These are phyloP conservation scores for Pristionchus arcanus DNA, from an alignment of 2,888 invertebrate species.

Conservation along the genomic window DNA sequence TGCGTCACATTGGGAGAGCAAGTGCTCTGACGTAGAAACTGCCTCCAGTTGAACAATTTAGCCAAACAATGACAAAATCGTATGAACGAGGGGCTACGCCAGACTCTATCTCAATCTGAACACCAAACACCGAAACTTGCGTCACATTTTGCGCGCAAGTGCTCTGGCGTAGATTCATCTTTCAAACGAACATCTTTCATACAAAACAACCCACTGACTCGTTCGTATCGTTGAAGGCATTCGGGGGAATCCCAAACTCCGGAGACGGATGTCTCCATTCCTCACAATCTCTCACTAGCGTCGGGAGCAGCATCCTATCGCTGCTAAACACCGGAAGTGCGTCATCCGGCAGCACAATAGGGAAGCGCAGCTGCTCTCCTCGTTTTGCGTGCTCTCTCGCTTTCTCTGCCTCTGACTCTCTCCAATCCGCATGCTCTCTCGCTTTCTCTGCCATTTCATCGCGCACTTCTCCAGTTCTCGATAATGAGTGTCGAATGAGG, in stretches of 20 bases:
- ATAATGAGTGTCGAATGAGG: slow-evolving; percentile 26
- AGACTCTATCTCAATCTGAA: neutral
- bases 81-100: neutral
- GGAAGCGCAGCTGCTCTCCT: neutral
- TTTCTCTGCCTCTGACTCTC: neutral
- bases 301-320: neutral
- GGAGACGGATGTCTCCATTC: neutral
- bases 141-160: neutral
- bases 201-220: no score
- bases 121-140: neutral
- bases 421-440: neutral
- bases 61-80: no score
- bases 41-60: no score
- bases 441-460: neutral
- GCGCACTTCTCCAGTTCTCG: neutral
- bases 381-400: neutral
- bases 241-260: neutral
- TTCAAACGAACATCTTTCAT: no score
- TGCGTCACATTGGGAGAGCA: no score
- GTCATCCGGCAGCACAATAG: slow-evolving; percentile 4
- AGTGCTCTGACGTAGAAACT: no score
- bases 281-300: neutral
- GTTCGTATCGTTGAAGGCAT: no score
- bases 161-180: neutral
- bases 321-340: slow-evolving; percentile 40